phyloP scores from a whole-genome alignment of 2,797 vertebrate genomes.

The Peromyscus eremicus region DNA sequence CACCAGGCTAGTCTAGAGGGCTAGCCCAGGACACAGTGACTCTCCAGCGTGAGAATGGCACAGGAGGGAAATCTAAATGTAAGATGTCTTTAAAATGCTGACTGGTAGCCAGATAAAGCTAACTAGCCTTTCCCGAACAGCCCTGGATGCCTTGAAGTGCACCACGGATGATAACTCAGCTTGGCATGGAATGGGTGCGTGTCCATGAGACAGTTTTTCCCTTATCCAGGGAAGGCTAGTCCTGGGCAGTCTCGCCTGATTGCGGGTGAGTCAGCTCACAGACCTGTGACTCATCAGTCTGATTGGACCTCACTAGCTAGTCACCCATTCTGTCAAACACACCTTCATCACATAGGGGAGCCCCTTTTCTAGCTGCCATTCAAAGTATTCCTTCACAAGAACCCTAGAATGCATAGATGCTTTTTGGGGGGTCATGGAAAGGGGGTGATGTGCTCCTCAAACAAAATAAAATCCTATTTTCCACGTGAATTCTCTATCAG shows the following conservation, averaged over 20 bases:
- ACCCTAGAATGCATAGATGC: neutral
- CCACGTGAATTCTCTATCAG: neutral
- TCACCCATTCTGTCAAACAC: neutral
- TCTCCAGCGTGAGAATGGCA: neutral
- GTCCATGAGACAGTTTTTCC: neutral
- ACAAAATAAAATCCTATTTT: neutral
- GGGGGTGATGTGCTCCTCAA: neutral
- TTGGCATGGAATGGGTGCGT: neutral
- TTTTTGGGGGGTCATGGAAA: neutral
- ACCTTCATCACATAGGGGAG: neutral
- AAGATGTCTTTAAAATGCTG: neutral
- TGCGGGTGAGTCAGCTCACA: conserved; percentile 11
- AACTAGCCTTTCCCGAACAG: neutral
- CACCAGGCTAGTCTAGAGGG: neutral
- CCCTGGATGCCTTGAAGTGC: neutral
- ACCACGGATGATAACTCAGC: neutral
- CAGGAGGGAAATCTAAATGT: neutral
- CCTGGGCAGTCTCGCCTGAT: neutral
- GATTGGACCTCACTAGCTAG: neutral
- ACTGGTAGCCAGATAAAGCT: neutral
- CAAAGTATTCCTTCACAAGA: neutral
- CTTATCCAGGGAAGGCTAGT: neutral
- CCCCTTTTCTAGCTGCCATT: neutral
- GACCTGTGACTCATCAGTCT: neutral
- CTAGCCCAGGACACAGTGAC: neutral